These are phyloP conservation scores for Leptinotarsa juncta DNA, from an alignment of 2,888 invertebrate genomes.

Conservation along the genomic window DNA sequence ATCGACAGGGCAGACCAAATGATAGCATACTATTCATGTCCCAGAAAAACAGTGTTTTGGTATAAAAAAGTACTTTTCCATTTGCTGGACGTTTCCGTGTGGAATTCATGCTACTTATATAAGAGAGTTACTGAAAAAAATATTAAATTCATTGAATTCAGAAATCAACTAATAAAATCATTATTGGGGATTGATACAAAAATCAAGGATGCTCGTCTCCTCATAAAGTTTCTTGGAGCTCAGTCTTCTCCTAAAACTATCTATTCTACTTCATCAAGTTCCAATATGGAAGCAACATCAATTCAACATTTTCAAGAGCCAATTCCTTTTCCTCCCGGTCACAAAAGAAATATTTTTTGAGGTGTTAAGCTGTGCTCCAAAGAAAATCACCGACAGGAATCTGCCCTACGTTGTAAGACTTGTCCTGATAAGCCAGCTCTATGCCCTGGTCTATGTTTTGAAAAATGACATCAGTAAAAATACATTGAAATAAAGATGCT, in stretches of 20 bases:
- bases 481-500: too few species aligned
- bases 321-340: background rate
- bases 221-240: too few species aligned
- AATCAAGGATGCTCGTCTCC: background rate
- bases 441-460: too few species aligned
- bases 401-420: too few species aligned
- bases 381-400: too few species aligned
- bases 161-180: background rate
- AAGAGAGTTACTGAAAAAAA: background rate
- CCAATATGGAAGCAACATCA: too few species aligned
- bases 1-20: conserved; percentile 24
- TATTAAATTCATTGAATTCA: too few species aligned
- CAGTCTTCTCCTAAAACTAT: too few species aligned
- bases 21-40: background rate
- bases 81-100: conserved; percentile 16
- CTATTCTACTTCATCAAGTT: too few species aligned
- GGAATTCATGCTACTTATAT: conserved; percentile 11
- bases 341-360: conserved; percentile 8
- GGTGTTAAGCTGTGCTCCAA: background rate
- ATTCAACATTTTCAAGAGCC: background rate
- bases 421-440: too few species aligned
- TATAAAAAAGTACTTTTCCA: conserved; percentile 10
- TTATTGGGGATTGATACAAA: background rate
- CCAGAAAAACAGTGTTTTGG: conserved; percentile 13
- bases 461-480: too few species aligned